A percentile compares a stretch with the other conserved stretches of the same genome.
Evolutionary conservation across 2,113 vertebrate species (phyloP).

Genomic region (Machaerirhynchus nigripectus): DNA sequence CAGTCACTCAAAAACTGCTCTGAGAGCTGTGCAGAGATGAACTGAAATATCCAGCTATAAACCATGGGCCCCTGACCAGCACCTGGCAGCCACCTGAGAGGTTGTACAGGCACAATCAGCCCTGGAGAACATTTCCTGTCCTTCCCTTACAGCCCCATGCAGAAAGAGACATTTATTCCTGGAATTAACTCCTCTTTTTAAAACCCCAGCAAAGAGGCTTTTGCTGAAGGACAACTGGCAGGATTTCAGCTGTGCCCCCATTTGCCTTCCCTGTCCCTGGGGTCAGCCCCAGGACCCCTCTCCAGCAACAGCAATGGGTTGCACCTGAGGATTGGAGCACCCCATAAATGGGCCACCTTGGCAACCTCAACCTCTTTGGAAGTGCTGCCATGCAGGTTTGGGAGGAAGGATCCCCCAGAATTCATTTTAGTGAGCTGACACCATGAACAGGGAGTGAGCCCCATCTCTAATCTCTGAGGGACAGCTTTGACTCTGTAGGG

Average conservation of each 20-base stretch:
- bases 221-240: neutral
- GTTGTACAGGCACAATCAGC: neutral
- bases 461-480: neutral
- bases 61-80: neutral
- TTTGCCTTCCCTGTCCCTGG: neutral
- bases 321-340: neutral
- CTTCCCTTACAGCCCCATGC: neutral
- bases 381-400: neutral
- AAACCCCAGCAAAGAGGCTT: neutral
- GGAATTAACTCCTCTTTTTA: neutral
- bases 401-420: neutral
- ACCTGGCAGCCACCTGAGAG: neutral
- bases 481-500: neutral
- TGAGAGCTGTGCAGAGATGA: neutral
- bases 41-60: neutral
- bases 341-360: neutral
- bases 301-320: neutral
- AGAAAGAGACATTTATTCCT: neutral
- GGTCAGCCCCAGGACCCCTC: neutral
- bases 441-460: neutral
- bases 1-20: neutral
- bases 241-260: neutral
- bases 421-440: neutral
- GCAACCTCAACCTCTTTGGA: rapidly evolving
- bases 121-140: neutral